These are phyloP conservation scores for Anthonomus grandis DNA, from an alignment of 1,140 invertebrate genomes.

Conservation along the genomic window DNA sequence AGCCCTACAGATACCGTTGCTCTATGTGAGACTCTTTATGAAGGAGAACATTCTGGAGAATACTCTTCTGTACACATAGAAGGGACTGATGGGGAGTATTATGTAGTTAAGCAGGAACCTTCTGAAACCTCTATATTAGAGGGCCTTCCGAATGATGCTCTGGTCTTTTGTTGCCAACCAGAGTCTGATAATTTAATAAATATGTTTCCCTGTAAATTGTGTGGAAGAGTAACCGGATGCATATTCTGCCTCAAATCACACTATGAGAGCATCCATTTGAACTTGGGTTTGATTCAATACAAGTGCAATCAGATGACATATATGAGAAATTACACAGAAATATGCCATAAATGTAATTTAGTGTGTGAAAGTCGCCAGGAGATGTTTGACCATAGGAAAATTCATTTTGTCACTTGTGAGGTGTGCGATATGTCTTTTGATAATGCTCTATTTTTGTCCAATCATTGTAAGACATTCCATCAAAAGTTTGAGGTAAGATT, in stretches of 20 bases:
- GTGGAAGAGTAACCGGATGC: constrained; percentile 17
- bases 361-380: constrained; percentile 24
- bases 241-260: constrained; percentile 31
- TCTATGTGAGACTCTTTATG: not conserved
- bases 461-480: constrained; percentile 26
- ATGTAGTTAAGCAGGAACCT: not conserved
- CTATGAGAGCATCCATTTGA: constrained; percentile 28
- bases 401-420: constrained; percentile 29
- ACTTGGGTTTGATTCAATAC: constrained; percentile 24
- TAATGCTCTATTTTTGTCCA: constrained; percentile 23
- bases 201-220: constrained; percentile 22
- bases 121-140: constrained; percentile 4
- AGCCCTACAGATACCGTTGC: not conserved
- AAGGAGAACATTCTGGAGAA: not conserved
- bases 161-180: constrained; percentile 16
- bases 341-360: constrained; percentile 28
- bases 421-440: constrained; percentile 30
- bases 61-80: not conserved
- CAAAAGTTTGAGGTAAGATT: constrained; percentile 25
- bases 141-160: constrained; percentile 15
- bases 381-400: constrained; percentile 27
- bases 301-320: constrained; percentile 23
- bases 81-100: not conserved
- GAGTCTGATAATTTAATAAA: constrained; percentile 2
- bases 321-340: constrained; percentile 18